Base-by-base conservation (phyloP, 1,140 invertebrate species). In the Pogonus chalceus region DNA sequence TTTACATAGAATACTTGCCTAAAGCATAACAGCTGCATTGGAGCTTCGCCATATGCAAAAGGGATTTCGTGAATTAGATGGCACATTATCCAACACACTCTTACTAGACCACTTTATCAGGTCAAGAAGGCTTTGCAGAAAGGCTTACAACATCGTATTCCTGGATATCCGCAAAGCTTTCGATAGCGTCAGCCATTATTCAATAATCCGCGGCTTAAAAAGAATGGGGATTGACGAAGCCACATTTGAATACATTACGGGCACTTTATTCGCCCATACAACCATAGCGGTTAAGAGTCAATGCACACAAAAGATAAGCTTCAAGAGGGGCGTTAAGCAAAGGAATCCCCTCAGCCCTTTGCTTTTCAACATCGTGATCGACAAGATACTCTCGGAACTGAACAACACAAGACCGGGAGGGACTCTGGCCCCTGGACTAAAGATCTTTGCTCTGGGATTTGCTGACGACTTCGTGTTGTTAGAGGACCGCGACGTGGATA, bases 81-180 rank as follows among this genome's bases (percentile, higher is more conserved):
- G 67, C 10, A 62, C 61, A 1, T 49, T 68, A 14, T 61, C 65
- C 3, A 69, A 70, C 49, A 58, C 61, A n/a, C 56, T 65, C n/a
- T 56, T 65, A 16, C 56, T 71, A 31, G 63, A 71, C 39, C 59
- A 60, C 0, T 59, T 65, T 20, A 56, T 69, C 31, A 59, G 54
- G 54, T 62, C 64, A 31, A 56, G 63, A 52, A 57, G 61, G 54
- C 56, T 54, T 21, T 56, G 54, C 37, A 51, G 62, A 24, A 46
- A 57, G 24, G 56, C 65, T 16, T 65, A 62, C 35, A 62, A 68
- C 23, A 53, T 70, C 26, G 61, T 63, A 1, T 61, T 68, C 4
- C 56, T 68, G 2, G 64, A 69, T 55, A 61, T 64, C 61, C 48
- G 57, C 2, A 62, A 61, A 47, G 63, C n/a, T n/a, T n/a, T n/a